Base-by-base conservation (phyloP, 2,797 vertebrate species). In the Argyrosomus regius region DNA sequence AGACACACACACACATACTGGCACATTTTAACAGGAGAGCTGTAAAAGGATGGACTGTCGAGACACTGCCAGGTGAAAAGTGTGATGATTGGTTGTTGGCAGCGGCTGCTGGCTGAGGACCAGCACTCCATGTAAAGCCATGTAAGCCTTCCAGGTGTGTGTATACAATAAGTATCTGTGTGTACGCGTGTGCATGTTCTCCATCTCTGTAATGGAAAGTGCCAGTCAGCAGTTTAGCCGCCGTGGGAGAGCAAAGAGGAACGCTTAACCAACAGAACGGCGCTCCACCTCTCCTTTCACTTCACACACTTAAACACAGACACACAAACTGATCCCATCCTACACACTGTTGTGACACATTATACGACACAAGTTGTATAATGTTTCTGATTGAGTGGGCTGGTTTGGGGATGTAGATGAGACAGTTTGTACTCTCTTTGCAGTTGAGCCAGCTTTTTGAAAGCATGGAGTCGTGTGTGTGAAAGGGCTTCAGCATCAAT, bases 21-120 rank as follows among this genome's bases (percentile, higher is more conserved):
- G 56, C 73, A 77, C 50, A 53, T 61, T 90, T 86, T 79, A 79
- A 87, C 74, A 77, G 78, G 77, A 81, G 87, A 78, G 83, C 85
- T 81, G 82, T 84, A 82, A 90, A 85, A 89, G 80, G 91, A 90
- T 86, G 91, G 75, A 91, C 83, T 87, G 81, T 87, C 43, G 69
- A 87, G 87, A 80, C 78, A 62, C 57, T 83, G 90, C 82, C 94
- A 93, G 91, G 89, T 94, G 86, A 91, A 89, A 89, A 81, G 85
- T 87, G 92, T 86, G 89, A 89, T 92, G 91, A 93, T 92, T 83
- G 89, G 82, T 75, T 91, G 87, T 90, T 94, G 91, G 92, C 91
- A 87, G 86, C 77, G 69, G 72, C 74, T 81, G 60, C 75, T 94
- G 93, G 93, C 90, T 60, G 60, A 73, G 46, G 46, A 92, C 87